Evolutionary conservation across 2,797 vertebrate species (phyloP).

Genomic region (Diglossa cyanea): DNA sequence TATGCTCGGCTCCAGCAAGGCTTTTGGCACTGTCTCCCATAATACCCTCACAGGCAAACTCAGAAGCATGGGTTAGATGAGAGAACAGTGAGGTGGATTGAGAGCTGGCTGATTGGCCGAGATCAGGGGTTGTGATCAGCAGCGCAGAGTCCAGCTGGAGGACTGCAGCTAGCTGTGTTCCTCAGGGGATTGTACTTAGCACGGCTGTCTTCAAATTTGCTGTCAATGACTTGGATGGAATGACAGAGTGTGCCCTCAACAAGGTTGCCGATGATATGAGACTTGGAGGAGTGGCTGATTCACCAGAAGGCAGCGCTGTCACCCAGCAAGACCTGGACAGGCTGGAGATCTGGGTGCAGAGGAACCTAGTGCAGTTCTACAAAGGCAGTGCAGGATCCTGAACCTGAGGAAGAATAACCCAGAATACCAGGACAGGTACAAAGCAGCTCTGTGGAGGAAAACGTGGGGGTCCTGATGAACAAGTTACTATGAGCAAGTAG

Average conservation of each 20-base stretch:
- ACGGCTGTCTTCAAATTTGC: neutral
- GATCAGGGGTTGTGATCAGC: neutral
- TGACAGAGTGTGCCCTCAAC: fast-evolving
- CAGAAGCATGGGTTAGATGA: neutral
- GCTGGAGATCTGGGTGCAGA: neutral
- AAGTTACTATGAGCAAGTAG: no score
- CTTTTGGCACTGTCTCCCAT: neutral
- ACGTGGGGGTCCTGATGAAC: fast-evolving
- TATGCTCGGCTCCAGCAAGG: neutral
- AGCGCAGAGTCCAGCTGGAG: neutral
- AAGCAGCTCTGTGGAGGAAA: neutral
- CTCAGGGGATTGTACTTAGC: no score
- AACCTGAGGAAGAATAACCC: neutral
- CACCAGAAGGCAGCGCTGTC: neutral
- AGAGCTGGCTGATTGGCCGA: fast-evolving
- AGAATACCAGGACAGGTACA: neutral
- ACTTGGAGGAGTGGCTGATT: neutral
- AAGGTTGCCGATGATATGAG: neutral
- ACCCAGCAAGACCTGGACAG: neutral
- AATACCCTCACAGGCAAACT: neutral
- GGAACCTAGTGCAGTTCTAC: neutral
- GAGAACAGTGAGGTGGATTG: neutral
- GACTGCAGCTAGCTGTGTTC: fast-evolving
- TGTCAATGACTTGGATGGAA: neutral
- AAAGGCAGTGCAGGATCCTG: neutral